Evolutionary conservation across 2,888 invertebrate genomes (phyloP), one percentile per base, ranked within the genome.

Genomic region (Parnassius orleans): DNA sequence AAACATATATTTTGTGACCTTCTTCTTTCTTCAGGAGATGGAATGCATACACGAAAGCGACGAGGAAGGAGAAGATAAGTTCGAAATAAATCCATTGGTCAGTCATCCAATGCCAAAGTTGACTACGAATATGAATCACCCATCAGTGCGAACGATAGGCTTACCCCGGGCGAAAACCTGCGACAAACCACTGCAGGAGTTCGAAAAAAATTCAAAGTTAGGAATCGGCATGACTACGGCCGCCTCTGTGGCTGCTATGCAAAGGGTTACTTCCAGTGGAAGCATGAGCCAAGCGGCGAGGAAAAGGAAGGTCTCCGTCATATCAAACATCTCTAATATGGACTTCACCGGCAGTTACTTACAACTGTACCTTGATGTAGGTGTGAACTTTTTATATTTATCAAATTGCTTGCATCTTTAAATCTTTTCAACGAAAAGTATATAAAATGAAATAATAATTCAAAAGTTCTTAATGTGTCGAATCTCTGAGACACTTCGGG

Each of bases 261-360:
- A 88, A 14, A 71, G 91, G 44, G 90, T 92, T 12, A 90, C 87
- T 7, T 92, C 92, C 0, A 86, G 84, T 57, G 87, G 87, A 1
- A 93, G 93, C 68, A 87, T 90, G 85, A 92, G 86, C 66, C 89
- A 91, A 61, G 87, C 92, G 11, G 84, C 93, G 11, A 79, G 93
- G 24, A 87, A 87, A 64, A 87, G 94, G 66, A 94, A 94, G 76
- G 93, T 93, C 57, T 95, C 95, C 2, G 94, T 95, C 47, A 94
- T 95, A 70, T 95, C 95, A 15, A 95, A 94, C 76, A 93, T 95
- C 69, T 95, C 95, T 0, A 93, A 94, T 70, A 93, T 95, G 93
- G 95, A 95, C 82, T 95, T 95, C 80, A 95, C 94, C 46, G 95
- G 95, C 66, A 95, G 95, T 71, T 95, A 94, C 76, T 83, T 95